Evolutionary conservation across 2,888 invertebrate species (phyloP), one percentile per base, ranked within the genome.

Genomic region (Podabrus alpinus): DNA sequence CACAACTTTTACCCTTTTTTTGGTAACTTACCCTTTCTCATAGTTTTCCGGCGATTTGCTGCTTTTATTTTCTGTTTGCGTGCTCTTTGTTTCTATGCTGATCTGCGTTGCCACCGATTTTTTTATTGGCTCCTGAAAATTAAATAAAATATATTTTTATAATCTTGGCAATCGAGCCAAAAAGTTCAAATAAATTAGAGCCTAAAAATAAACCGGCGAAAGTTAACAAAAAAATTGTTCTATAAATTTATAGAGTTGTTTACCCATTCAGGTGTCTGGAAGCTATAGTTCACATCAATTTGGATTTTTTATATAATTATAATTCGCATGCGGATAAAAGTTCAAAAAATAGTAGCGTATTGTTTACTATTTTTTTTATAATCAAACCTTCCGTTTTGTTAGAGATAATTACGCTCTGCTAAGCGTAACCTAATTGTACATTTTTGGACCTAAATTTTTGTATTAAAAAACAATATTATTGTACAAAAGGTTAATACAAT

Each of bases 61-160:
- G 74, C 79, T 62, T 78, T 79, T 29, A n/a, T 66, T 74, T 66
- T 69, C 71, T 25, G 79, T 79, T 66, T 76, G 77, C 3, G 77
- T 75, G 66, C 73, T 75, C 67, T 62, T 78, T 69, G 78, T 73
- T 71, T 80, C 78, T 45, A 78, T 66, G 13, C 69, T 67, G 11
- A 74, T 75, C 70, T 80, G 80, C 62, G 78, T 80, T 15, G 78
- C 75, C 21, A 77, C 76, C 3, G 77, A 76, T 77, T 77, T 80
- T 45, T 74, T 78, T 61, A 61, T 68, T 67, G 73, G 71, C 60
- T 73, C 71, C 77, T 77, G 45, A 25, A 76, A 75, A 64, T 67
- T 9, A 5, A 64, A 17, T 19, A 45, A 45, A n/a, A n/a, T 45
- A 7, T n/a, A 45, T 45, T 45, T 45, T 45, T 45, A 45, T 45